Evolutionary conservation across 1,140 invertebrate species (phyloP), one percentile per base, ranked within the genome.

Genomic region (Danaus plexippus): DNA sequence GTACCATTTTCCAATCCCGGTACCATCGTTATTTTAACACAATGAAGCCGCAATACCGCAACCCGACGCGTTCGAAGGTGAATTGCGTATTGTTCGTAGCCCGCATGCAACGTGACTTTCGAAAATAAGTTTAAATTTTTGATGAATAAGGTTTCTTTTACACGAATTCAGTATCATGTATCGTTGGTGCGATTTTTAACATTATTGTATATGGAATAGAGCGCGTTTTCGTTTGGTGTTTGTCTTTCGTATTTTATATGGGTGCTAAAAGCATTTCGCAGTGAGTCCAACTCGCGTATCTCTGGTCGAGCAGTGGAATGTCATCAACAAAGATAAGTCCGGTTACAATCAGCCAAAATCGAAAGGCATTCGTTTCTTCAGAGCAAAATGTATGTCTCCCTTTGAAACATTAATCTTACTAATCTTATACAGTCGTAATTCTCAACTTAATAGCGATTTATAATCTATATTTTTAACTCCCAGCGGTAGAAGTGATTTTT

Each of bases 1-100:
- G 71, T 75, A 66, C 69, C 73, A 65, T 69, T 73, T 79, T 77
- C 73, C 75, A 81, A 80, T 71, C 66, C 63, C 62, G 72, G 71
- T 73, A 73, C 75, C 72, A 76, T 80, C 77, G 78, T 84, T 82
- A 83, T 77, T 80, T 77, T 74, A 83, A 80, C 77, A 86, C 83
- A 86, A 83, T 84, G 75, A 76, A 84, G 80, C 80, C 80, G 79
- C 83, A 81, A 84, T 80, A 84, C 80, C 83, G 78, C 80, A 83
- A 85, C 80, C 66, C 80, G 78, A 78, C 76, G 78, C 83, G 79
- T 73, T 76, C 80, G 83, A 83, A 86, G 83, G 81, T 85, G 83
- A 85, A 86, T 86, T 85, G 81, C 80, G 80, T 85, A 85, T 87
- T 87, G 83, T 86, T 86, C 71, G 77, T 67, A 61, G 74, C 83